Evolutionary conservation across 2,113 vertebrate species (phyloP).

Genomic region (Pseudorectes ferrugineus): DNA sequence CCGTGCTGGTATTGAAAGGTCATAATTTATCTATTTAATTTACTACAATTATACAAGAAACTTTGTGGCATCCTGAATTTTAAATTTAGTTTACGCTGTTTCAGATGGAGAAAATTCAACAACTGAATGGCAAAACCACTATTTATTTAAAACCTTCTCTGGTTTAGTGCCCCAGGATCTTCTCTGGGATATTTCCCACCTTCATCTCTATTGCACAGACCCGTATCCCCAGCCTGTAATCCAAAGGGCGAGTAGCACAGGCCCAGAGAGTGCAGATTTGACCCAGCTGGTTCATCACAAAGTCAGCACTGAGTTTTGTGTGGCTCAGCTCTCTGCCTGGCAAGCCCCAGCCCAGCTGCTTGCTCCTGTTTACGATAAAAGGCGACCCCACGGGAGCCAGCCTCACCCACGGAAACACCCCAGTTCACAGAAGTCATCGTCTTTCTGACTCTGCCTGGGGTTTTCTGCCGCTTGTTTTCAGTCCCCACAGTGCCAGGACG

Average conservation of each 20-base stretch:
- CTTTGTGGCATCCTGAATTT: background rate
- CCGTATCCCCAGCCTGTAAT: background rate
- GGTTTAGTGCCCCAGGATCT: background rate
- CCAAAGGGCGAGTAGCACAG: fast-evolving
- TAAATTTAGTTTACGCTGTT: fast-evolving
- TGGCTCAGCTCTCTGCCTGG: background rate
- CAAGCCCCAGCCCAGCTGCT: background rate
- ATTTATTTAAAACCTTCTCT: background rate
- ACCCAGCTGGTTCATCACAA: background rate
- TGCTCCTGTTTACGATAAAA: background rate
- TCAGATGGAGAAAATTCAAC: background rate
- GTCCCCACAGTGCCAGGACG: fast-evolving
- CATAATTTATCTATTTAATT: background rate
- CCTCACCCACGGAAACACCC: background rate
- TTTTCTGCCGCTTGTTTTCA: slow-evolving; percentile 4
- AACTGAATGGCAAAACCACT: fast-evolving
- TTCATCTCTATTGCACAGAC: background rate
- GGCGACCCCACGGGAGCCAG: background rate
- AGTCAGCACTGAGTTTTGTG: background rate
- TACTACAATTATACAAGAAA: background rate
- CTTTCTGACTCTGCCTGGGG: background rate
- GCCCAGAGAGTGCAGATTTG: background rate
- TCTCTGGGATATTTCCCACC: background rate
- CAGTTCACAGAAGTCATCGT: background rate
- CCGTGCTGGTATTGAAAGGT: background rate